A percentile compares a stretch with the other conserved stretches of the same genome.
Conservation (phyloP, 2,113 vertebrate genomes). For the Gyps fulvus region DNA sequence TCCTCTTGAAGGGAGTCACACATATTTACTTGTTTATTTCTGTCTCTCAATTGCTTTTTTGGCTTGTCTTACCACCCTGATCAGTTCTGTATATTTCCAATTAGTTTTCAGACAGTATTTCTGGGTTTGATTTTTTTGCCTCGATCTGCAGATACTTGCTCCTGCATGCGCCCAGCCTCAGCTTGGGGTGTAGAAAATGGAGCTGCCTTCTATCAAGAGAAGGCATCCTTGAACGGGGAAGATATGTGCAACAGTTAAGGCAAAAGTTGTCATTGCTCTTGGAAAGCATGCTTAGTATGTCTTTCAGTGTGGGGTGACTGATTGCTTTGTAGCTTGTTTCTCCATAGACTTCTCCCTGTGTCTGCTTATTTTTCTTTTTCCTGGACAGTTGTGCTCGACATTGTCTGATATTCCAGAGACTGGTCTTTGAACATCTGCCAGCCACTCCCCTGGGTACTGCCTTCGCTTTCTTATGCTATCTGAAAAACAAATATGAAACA, state of each 20-base stretch:
- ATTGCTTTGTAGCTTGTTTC: neutral
- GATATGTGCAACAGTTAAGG: neutral
- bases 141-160: neutral
- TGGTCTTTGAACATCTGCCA: constrained; percentile 63
- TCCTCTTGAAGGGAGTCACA: neutral
- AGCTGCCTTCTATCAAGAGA: neutral
- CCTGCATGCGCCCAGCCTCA: neutral
- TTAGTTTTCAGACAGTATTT: neutral
- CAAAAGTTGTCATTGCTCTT: neutral
- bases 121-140: neutral
- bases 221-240: neutral
- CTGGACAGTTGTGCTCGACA: constrained; percentile 47
- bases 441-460: constrained; percentile 59
- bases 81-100: neutral
- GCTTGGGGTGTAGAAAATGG: neutral
- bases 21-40: neutral
- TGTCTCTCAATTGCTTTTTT: neutral
- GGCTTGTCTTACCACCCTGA: neutral
- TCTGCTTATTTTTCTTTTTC: constrained; percentile 49
- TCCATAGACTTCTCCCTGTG: neutral
- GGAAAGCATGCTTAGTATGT: neutral
- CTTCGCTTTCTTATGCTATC: constrained; percentile 53
- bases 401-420: constrained; percentile 57
- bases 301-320: neutral
- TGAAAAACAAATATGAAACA: constrained; percentile 71